Evolutionary conservation across 1,140 invertebrate genomes (phyloP), one percentile per base, ranked within the genome.

Genomic region (Steinernema feltiae): DNA sequence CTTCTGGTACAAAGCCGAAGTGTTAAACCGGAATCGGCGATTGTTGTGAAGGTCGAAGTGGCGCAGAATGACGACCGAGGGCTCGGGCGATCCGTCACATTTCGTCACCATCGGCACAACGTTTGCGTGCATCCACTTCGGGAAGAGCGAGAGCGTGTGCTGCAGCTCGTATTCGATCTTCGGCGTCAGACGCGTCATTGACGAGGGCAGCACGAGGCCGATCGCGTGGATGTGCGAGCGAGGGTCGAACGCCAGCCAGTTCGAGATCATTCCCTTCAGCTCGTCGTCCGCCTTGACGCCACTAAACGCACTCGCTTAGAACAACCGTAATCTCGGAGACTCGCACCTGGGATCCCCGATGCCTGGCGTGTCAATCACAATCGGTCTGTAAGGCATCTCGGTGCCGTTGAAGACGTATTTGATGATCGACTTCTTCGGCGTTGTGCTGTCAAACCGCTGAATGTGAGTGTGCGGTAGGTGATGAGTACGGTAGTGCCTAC

Each of bases 351-450:
- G 75, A 41, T 76, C 75, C 2, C 75, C 75, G 30, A 76, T 76
- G 0, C 75, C 75, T 12, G 75, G 75, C 0, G 75, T 76, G 74
- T 76, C 75, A 21, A 76, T 76, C 18, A 76, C 46, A 12, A 76
- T 46, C n/a, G 75, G 75, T 18, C 75, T 32, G 63, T 76, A 76
- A n/a, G 75, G 73, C 75, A 76, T 77, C 15, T 76, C 76, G 27
- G 75, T 76, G 12, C 74, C 75, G 74, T 76, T 76, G 63, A 76
- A 76, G n/a, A 76, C 75, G 63, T 76, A 76, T 63, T 76, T 76
- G 48, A 46, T 76, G 15, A 76, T 74, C 30, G 75, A 74, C 63
- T 76, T 76, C 74, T 76, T 74, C 17, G 75, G 75, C 24, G 75
- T 76, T 1, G 75, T 76, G 30, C 48, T 78, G 74, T 76, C 75